Evolutionary conservation across 37 sponge, comb jelly and placozoan species (phyloP).

Genomic region (Oscarella lobularis): DNA sequence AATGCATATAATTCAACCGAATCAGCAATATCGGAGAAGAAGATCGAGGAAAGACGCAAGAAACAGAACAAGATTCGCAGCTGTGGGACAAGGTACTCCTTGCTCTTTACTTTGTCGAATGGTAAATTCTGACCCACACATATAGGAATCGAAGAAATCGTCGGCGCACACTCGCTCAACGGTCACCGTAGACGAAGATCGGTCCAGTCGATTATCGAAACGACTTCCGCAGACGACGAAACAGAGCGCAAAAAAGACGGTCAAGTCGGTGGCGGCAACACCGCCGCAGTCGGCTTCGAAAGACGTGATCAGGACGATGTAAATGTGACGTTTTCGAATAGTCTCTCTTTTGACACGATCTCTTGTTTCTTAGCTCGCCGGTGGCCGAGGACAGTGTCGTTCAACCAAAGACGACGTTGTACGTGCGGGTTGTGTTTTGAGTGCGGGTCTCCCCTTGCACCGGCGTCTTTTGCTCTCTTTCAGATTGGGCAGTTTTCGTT

Average conservation of each 20-base stretch:
- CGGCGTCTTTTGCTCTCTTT: background rate
- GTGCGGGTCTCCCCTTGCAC: no score
- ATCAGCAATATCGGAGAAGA: background rate
- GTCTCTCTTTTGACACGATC: no score
- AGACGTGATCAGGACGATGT: background rate
- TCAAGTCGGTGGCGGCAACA: background rate
- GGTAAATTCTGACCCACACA: no score
- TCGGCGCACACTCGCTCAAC: background rate
- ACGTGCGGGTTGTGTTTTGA: no score
- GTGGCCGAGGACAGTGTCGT: no score
- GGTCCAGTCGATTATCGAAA: background rate
- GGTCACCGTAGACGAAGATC: background rate
- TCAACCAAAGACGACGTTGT: no score
- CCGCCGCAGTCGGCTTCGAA: background rate
- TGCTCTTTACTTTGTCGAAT: no score
- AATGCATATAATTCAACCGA: background rate
- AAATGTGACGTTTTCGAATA: no score
- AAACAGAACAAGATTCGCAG: background rate
- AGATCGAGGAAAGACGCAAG: background rate
- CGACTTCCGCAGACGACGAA: background rate
- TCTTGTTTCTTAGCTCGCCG: no score
- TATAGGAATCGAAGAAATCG: background rate
- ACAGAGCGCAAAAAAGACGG: background rate
- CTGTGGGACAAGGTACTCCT: background rate
- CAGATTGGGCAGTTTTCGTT: constrained; percentile 70